Evolutionary conservation across 2,113 vertebrate species (phyloP).

Genomic region (Apus apus): DNA sequence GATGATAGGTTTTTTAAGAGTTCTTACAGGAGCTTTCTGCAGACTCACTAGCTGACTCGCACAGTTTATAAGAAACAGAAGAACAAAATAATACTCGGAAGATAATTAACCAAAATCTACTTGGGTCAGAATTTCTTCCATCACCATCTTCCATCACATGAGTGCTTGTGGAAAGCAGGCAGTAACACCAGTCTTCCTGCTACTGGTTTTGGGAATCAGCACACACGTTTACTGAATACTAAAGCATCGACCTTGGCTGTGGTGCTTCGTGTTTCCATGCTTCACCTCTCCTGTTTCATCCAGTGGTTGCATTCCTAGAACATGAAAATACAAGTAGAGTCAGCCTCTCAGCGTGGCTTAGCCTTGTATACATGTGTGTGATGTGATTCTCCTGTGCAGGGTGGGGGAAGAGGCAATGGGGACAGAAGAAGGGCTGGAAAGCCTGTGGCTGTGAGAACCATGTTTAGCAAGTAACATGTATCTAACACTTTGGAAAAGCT

Average conservation of each 20-base stretch:
- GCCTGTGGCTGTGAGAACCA: not conserved
- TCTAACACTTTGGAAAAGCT: not conserved
- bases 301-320: not conserved
- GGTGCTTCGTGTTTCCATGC: not conserved
- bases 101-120: not conserved
- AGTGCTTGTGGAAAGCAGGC: not conserved
- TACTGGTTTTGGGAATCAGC: not conserved
- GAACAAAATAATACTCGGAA: not conserved
- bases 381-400: not conserved
- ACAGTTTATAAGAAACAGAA: not conserved
- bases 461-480: not conserved
- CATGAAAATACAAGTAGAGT: not conserved
- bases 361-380: rapidly evolving
- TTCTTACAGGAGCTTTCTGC: not conserved
- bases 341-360: not conserved
- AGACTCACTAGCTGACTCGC: not conserved
- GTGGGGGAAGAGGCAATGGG: not conserved
- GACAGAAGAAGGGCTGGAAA: not conserved
- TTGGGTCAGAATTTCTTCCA: not conserved
- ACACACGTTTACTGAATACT: rapidly evolving
- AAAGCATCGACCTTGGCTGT: not conserved
- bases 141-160: not conserved
- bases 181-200: not conserved
- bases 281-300: not conserved
- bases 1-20: not conserved